Base-by-base conservation (phyloP, 2,113 vertebrate genomes). In the Maccullochella peelii region DNA sequence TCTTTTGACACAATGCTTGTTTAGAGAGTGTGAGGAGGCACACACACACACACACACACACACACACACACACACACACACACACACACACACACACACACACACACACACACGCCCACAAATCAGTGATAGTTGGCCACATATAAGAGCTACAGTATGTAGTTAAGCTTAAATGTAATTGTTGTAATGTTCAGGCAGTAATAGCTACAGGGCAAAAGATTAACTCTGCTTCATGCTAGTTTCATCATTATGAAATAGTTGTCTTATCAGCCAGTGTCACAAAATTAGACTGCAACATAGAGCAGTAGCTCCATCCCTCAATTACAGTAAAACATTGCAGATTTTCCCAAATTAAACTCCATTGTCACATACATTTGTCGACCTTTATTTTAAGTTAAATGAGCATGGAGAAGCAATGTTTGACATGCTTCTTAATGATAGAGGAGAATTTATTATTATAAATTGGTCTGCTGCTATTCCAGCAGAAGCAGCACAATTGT, bases 1-100 rank as follows among this genome's bases (percentile, higher is more conserved):
- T 80, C 62, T 73, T 89, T 70, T 79, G 82, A 80, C 71, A 83
- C 61, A 58, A 10, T 59, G 89, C 81, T 90, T 91, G 74, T 84
- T 90, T 67, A 47, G 36, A 70, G 47, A 79, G 77, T 49, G 62
- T 16, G 50, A 73, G 49, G 75, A 74, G 12, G 44, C n/a, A 38
- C 49, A 18, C 12, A 21, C 42, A 54, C 27, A 14, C 20, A 33
- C 30, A 33, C 30, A 33, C 30, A 33, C 30, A 33, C 30, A 33
- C 30, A 33, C 30, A 33, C 30, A 33, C 30, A 33, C 30, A 33
- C 30, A 33, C 30, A 50, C 18, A 36, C 16, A 36, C 33, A 62
- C 55, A 55, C 9, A 54, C 50, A 66, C 20, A 21, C 12, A 21
- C 44, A 54, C 27, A 14, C 20, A 42, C 23, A 55, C 57, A 50